Evolutionary conservation across 2,797 vertebrate genomes (phyloP).

Genomic region (Cichlasoma orientale): DNA sequence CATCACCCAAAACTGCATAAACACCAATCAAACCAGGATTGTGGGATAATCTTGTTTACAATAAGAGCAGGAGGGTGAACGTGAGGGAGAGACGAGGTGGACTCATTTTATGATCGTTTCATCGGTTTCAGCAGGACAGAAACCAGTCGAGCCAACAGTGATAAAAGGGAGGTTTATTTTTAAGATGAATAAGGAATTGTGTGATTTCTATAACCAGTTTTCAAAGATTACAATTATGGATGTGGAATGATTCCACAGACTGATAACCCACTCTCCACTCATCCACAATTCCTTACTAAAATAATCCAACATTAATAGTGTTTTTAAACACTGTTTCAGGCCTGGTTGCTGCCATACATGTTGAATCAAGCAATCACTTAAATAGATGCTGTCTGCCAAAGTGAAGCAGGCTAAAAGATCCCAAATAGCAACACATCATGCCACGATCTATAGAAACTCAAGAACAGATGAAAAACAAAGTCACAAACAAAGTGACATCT

Average conservation of each 20-base stretch:
- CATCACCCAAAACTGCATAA: not conserved
- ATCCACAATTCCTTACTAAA: not conserved
- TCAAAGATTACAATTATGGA: not conserved
- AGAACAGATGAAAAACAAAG: not conserved
- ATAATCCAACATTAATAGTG: not conserved
- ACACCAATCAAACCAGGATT: not conserved
- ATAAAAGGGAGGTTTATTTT: not conserved
- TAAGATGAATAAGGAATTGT: not conserved
- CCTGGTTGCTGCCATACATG: not conserved
- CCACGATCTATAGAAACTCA: not conserved
- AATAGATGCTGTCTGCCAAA: not conserved
- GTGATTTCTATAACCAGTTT: not conserved
- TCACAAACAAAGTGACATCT: too few species aligned
- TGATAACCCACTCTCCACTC: not conserved
- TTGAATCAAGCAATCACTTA: not conserved
- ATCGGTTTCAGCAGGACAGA: not conserved
- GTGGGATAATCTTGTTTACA: not conserved
- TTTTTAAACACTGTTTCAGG: not conserved
- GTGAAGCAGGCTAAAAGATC: not conserved
- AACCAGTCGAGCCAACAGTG: not conserved
- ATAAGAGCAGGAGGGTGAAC: not conserved
- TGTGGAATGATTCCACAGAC: not conserved
- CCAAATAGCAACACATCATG: not conserved
- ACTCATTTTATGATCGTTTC: not conserved
- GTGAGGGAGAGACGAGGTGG: not conserved